Evolutionary conservation across 2,797 vertebrate genomes (phyloP).

Genomic region (Paguma larvata): DNA sequence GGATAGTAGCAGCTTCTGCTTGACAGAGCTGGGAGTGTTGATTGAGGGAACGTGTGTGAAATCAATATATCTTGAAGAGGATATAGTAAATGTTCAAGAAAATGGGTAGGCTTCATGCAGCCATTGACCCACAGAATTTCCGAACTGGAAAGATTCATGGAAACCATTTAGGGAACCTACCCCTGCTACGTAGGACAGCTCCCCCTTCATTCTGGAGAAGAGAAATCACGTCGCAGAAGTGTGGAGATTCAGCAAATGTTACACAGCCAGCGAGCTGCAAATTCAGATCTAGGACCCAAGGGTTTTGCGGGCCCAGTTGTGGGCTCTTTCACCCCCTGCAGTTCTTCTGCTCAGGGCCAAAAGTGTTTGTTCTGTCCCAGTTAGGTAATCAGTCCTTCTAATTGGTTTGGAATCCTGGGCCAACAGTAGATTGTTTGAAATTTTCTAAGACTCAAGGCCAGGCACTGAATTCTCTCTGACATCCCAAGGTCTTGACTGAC

Average conservation of each 20-base stretch:
- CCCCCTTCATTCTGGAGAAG: background rate
- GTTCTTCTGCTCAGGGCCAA: background rate
- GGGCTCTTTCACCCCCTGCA: background rate
- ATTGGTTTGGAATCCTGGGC: background rate
- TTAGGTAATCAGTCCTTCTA: background rate
- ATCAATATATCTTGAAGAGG: background rate
- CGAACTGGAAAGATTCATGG: background rate
- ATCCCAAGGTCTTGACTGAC: conserved; percentile 42
- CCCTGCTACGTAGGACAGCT: accelerated
- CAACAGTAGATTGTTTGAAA: background rate
- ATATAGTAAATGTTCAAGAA: background rate
- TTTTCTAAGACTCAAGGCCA: background rate
- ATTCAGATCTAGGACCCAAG: background rate
- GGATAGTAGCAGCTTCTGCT: background rate
- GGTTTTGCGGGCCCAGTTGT: background rate
- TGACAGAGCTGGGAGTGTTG: background rate
- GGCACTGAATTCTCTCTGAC: conserved; percentile 41
- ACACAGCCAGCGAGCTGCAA: background rate
- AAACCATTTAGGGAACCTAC: background rate
- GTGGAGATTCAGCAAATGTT: background rate
- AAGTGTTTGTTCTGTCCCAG: background rate
- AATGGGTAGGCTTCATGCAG: background rate
- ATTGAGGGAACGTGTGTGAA: background rate
- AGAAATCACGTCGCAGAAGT: background rate
- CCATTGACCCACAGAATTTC: background rate